Percentiles rank a stretch among this genome's conserved stretches.
These are phyloP conservation scores for Eurystomus gularis DNA, from an alignment of 2,113 vertebrate genomes.

Conservation along the genomic window DNA sequence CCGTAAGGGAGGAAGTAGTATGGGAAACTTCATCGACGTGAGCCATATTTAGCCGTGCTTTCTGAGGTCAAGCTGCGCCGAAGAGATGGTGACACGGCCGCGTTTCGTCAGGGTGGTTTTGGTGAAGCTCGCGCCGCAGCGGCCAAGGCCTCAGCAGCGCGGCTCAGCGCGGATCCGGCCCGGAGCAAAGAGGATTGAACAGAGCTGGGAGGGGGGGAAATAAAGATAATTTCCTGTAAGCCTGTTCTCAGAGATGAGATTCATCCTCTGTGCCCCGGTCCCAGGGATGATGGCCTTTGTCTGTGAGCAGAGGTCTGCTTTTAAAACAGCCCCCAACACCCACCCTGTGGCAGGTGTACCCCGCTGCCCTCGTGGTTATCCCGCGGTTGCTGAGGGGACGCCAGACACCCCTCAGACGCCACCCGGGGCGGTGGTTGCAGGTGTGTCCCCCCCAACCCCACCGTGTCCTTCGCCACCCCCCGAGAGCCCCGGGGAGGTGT, in stretches of 20 bases:
- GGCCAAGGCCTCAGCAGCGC: background rate
- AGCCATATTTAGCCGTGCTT: background rate
- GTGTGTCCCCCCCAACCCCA: background rate
- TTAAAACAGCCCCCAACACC: background rate
- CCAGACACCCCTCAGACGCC: background rate
- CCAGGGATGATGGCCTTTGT: background rate
- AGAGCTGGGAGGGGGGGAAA: rapidly evolving
- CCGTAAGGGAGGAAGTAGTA: background rate
- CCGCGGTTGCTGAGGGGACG: rapidly evolving
- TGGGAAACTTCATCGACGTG: background rate
- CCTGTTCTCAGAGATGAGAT: background rate
- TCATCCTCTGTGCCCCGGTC: rapidly evolving
- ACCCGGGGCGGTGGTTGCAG: too few relatives aligned
- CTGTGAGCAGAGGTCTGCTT: background rate
- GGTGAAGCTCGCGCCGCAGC: rapidly evolving
- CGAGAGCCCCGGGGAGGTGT: background rate
- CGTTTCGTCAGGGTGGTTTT: rapidly evolving
- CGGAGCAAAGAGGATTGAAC: background rate
- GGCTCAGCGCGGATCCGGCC: background rate
- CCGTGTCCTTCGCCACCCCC: background rate
- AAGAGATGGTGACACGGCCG: rapidly evolving
- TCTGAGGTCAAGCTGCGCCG: background rate
- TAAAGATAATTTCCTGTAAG: background rate
- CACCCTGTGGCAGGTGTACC: background rate
- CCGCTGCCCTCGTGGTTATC: rapidly evolving